These are phyloP conservation scores for Sebastes fasciatus DNA, from an alignment of 2,113 vertebrate species.

Conservation along the genomic window DNA sequence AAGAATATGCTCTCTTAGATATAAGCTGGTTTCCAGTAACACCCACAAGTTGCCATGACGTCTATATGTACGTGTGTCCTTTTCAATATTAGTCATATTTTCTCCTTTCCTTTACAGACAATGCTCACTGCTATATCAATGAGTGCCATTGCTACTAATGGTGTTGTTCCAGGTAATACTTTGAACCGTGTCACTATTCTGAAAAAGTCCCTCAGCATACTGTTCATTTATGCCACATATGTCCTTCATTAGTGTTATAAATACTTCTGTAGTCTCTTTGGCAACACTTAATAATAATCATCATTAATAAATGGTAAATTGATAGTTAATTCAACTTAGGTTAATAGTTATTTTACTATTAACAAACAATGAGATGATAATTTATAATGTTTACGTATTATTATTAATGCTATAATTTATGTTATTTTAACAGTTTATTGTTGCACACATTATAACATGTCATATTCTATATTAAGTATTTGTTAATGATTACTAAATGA, in stretches of 20 bases:
- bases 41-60: background rate
- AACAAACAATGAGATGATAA: too few species aligned
- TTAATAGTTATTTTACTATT: too few species aligned
- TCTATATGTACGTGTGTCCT: background rate
- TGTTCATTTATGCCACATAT: background rate
- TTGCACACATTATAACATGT: too few species aligned
- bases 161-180: slow-evolving; percentile 93
- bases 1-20: background rate
- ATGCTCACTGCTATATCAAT: slow-evolving; percentile 97
- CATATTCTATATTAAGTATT: too few species aligned
- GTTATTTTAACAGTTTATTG: too few species aligned
- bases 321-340: too few species aligned
- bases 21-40: background rate
- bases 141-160: slow-evolving; percentile 97
- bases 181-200: background rate
- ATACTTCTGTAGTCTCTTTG: background rate
- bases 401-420: too few species aligned
- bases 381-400: too few species aligned
- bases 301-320: too few species aligned
- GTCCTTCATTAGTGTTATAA: background rate
- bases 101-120: slow-evolving; percentile 83
- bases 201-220: background rate
- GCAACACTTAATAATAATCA: too few species aligned
- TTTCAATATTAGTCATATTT: background rate
- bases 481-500: too few species aligned